Evolutionary conservation across 2,113 vertebrate species (phyloP).

Genomic region (Anhinga anhinga): DNA sequence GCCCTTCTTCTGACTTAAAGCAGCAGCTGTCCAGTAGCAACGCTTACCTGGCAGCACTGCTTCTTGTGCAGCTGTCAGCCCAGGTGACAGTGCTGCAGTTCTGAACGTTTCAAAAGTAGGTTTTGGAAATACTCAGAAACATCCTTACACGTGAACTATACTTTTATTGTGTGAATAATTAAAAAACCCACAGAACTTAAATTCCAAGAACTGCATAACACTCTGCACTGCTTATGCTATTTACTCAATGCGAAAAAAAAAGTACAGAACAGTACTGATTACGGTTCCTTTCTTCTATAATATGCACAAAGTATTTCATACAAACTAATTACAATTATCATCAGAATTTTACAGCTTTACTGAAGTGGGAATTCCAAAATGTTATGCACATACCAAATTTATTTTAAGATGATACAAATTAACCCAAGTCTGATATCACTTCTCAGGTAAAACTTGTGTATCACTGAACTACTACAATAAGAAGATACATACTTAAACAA

Average conservation of each 20-base stretch:
- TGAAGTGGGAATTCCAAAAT: neutral
- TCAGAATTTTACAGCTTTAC: neutral
- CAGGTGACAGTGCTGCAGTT: neutral
- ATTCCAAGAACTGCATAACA: neutral
- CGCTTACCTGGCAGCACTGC: neutral
- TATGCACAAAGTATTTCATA: neutral
- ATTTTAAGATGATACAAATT: neutral
- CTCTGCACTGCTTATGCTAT: neutral
- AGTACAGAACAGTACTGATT: neutral
- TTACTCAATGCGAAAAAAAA: constrained; percentile 9
- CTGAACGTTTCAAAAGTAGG: neutral
- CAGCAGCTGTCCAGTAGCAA: neutral
- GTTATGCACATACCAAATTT: neutral
- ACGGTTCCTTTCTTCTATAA: neutral
- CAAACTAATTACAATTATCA: neutral
- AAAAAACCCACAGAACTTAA: neutral
- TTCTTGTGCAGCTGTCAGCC: neutral
- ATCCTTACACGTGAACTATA: neutral
- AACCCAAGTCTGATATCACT: neutral
- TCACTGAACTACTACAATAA: neutral
- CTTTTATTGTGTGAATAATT: constrained; percentile 30
- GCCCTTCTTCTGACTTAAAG: neutral
- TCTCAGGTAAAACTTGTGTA: neutral
- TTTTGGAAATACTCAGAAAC: neutral
- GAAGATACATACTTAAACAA: neutral